These are phyloP conservation scores for Anoplopoma fimbria DNA, from an alignment of 2,113 vertebrate genomes.

Conservation along the genomic window DNA sequence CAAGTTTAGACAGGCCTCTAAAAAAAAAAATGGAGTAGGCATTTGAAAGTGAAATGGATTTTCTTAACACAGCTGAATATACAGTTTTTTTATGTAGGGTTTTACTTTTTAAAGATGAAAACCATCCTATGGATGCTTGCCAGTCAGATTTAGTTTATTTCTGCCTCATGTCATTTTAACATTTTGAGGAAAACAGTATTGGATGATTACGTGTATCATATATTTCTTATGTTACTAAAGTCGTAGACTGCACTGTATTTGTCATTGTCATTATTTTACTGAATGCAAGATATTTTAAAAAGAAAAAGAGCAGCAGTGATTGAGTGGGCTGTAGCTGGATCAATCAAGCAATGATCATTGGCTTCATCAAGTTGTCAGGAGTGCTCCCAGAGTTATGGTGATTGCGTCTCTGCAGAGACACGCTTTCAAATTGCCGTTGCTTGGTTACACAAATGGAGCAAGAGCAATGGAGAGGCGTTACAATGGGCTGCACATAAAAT, in stretches of 20 bases:
- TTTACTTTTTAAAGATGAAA: constrained; percentile 12
- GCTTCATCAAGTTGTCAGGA: constrained; percentile 77
- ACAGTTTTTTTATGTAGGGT: background rate
- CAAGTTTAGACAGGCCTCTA: constrained; percentile 42
- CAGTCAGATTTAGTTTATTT: background rate
- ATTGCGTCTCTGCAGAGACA: constrained; percentile 79
- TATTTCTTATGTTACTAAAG: background rate
- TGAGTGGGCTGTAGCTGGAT: constrained; percentile 61
- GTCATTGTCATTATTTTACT: background rate
- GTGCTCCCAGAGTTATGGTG: constrained; percentile 81
- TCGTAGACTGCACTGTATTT: constrained; percentile 8
- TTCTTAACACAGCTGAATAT: background rate
- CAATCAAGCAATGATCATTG: constrained; percentile 75
- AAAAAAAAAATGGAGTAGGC: background rate
- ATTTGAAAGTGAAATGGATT: constrained; percentile 16
- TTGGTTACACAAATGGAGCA: constrained; percentile 81
- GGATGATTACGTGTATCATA: background rate
- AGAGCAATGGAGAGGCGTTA: constrained; percentile 75
- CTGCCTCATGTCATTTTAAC: background rate
- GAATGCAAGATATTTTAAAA: constrained; percentile 15
- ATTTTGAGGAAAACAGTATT: background rate
- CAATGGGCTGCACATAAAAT: constrained; percentile 76
- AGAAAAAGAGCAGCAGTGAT: constrained; percentile 45
- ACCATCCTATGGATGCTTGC: background rate
- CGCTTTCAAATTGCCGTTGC: constrained; percentile 82